phyloP scores from a whole-genome alignment of 2,113 vertebrate species.

The Symphodus melops region DNA sequence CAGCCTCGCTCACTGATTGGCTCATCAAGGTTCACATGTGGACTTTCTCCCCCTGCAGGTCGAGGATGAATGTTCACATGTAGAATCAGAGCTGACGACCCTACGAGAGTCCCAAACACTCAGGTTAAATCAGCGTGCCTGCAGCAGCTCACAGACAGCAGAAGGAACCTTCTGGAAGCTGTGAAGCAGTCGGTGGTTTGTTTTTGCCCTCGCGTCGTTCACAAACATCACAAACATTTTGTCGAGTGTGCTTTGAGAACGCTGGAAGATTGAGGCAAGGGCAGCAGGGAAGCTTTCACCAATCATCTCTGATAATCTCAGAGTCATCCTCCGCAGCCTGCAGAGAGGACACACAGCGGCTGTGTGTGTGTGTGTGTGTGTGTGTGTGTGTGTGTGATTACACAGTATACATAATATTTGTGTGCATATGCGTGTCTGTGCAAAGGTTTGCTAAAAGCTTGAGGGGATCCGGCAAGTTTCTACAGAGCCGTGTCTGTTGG shows the following conservation, averaged over 20 bases:
- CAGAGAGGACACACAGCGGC: neutral
- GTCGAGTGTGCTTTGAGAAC: neutral
- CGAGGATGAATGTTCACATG: too few relatives aligned
- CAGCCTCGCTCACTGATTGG: too few relatives aligned
- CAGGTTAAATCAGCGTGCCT: too few relatives aligned
- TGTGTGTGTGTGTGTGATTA: neutral
- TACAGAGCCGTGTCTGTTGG: constrained; percentile 18
- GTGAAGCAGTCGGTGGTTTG: too few relatives aligned
- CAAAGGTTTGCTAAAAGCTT: constrained; percentile 10
- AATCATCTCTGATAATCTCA: neutral
- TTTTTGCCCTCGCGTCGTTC: too few relatives aligned
- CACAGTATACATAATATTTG: neutral
- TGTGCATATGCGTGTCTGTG: neutral
- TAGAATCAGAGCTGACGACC: too few relatives aligned
- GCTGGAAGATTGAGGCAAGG: neutral
- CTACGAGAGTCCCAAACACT: too few relatives aligned
- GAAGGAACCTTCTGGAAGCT: too few relatives aligned
- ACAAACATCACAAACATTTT: neutral
- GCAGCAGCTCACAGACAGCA: too few relatives aligned
- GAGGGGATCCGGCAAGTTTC: constrained; percentile 20
- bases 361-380: neutral
- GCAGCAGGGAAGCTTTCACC: neutral
- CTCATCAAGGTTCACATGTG: too few relatives aligned
- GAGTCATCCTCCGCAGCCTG: neutral
- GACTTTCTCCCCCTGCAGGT: too few relatives aligned